Evolutionary conservation across 2,113 vertebrate genomes (phyloP).

Genomic region (Pao palembangensis): DNA sequence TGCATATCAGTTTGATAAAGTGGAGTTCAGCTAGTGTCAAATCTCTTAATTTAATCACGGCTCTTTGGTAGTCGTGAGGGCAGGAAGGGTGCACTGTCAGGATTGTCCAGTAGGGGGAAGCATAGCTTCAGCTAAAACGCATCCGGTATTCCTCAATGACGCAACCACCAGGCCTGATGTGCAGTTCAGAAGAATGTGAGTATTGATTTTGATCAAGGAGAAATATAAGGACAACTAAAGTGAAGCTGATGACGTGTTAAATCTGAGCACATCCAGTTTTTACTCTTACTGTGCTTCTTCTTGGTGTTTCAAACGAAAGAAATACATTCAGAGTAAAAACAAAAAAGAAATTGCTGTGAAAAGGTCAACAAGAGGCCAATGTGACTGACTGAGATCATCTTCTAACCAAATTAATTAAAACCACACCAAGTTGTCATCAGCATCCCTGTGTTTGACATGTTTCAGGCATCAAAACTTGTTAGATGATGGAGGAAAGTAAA

Average conservation of each 20-base stretch:
- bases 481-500: no score
- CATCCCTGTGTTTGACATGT: background rate
- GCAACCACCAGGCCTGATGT: slow-evolving; percentile 7
- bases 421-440: background rate
- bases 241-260: background rate
- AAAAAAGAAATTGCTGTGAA: slow-evolving; percentile 19
- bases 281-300: background rate
- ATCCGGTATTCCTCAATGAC: slow-evolving; percentile 1
- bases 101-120: slow-evolving; percentile 58
- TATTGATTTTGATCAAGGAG: slow-evolving; percentile 42
- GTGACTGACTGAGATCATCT: background rate
- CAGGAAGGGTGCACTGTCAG: slow-evolving; percentile 11
- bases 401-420: slow-evolving; percentile 1
- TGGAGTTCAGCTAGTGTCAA: background rate
- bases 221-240: slow-evolving; percentile 16
- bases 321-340: background rate
- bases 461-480: no score
- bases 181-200: slow-evolving; percentile 28
- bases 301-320: background rate
- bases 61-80: background rate
- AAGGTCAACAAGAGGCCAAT: slow-evolving; percentile 14
- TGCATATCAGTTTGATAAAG: slow-evolving; percentile 2
- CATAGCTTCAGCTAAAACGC: slow-evolving; percentile 35
- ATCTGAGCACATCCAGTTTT: background rate
- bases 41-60: slow-evolving; percentile 8